Conservation (phyloP, 2,113 vertebrate genomes). For the Aythya baeri region DNA sequence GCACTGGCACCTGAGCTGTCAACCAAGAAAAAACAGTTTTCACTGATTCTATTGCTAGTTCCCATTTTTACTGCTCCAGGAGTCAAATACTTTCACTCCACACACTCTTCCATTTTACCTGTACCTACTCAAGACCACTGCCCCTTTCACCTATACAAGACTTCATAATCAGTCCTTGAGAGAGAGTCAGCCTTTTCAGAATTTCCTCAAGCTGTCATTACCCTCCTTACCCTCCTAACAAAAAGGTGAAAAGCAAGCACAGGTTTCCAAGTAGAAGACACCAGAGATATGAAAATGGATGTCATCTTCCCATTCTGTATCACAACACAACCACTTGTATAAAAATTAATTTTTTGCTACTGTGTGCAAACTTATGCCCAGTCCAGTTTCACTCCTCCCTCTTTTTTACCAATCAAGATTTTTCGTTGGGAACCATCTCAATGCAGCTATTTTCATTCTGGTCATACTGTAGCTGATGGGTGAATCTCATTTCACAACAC, state of each 20-base stretch:
- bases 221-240: background rate
- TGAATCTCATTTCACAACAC: background rate
- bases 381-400: background rate
- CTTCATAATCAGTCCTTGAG: background rate
- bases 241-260: background rate
- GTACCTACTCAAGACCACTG: background rate
- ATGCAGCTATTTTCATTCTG: background rate
- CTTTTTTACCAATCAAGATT: background rate
- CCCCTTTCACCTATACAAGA: background rate
- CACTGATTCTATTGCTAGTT: background rate
- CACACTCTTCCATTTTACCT: background rate
- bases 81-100: background rate
- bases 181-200: background rate
- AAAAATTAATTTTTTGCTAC: background rate
- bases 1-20: background rate
- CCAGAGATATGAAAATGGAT: background rate
- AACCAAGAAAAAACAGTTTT: background rate
- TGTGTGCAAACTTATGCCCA: background rate
- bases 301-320: background rate
- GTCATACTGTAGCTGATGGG: background rate
- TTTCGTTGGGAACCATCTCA: background rate
- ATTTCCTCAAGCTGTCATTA: background rate
- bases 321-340: background rate
- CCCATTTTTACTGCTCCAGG: background rate
- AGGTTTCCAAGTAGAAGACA: background rate